Conservation (phyloP, 2,888 invertebrate species). For the Syrphus vitripennis region DNA sequence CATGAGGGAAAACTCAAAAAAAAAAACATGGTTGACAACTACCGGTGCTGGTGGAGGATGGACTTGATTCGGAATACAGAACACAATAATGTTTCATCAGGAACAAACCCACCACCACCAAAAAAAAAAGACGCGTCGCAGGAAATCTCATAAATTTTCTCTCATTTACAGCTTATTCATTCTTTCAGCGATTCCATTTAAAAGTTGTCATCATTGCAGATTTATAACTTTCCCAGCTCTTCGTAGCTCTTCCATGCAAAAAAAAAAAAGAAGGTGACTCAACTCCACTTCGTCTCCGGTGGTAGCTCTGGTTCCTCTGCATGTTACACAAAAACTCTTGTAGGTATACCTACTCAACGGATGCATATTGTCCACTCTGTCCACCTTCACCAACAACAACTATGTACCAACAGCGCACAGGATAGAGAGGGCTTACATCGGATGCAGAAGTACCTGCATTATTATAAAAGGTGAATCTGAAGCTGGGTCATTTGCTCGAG, state of each 20-base stretch:
- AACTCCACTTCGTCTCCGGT: neutral
- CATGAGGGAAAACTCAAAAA: constrained; percentile 5
- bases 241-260: neutral
- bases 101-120: too few relatives aligned
- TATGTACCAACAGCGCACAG: neutral
- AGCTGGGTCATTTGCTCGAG: constrained; percentile 27
- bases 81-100: constrained; percentile 32
- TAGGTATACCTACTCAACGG: neutral
- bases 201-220: constrained; percentile 64
- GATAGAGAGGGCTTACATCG: neutral
- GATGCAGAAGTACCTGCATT: constrained; percentile 11
- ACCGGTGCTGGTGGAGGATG: neutral
- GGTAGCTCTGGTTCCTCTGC: neutral
- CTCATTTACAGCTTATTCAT: constrained; percentile 70
- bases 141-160: constrained; percentile 62
- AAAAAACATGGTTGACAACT: constrained; percentile 31
- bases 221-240: constrained; percentile 56
- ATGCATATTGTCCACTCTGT: constrained; percentile 22
- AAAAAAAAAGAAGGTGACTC: neutral
- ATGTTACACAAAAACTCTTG: constrained; percentile 6
- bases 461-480: neutral
- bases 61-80: neutral
- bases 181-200: constrained; percentile 60
- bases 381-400: neutral
- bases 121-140: constrained; percentile 6